Base-by-base conservation (phyloP, 2,113 vertebrate genomes). In the Corythoichthys haematopterus region DNA sequence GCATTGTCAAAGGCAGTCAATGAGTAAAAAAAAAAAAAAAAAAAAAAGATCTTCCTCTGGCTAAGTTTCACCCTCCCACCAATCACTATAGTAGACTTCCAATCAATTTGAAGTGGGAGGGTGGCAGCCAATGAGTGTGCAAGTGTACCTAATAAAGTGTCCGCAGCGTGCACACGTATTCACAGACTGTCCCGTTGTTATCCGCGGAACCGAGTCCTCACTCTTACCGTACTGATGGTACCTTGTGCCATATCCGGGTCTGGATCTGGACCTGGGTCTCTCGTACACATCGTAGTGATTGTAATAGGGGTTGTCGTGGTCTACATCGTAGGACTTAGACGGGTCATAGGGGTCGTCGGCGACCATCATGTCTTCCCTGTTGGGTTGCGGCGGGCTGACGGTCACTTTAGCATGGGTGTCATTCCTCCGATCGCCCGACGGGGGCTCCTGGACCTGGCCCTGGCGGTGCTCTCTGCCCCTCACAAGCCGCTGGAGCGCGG, bases 201-300 rank as follows among this genome's bases (percentile, higher is more conserved):
- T 47, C 12, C 16, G 45, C 43, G 28, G n/a, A 62, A 62, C 43
- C 40, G 43, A 62, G 2, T 20, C 60, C 65, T 43, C 37, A 28
- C 36, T 20, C 65, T 96, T 92, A 98, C 96, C 96, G 43, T 98
- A 88, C 87, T 98, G 94, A 79, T 95, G 94, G 77, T 97, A 93
- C n/a, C 94, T 87, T 56, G 95, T 98, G 74, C 95, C 95, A 0
- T 98, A 97, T 50, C 96, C 96, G 0, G 94, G 94, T 81, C 95
- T 91, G 43, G 91, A 66, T 75, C 40, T 43, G 40, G 55, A 57
- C 46, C 91, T 90, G 0, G 94, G 94, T 80, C 93, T 87, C 71
- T 96, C 95, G 16, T 98, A 98, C 0, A 93, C 94, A 80, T 98
- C 96, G 61, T 98, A 93, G 80, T 96, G 91, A 80, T 98, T 98